Base-by-base conservation (phyloP, 1,140 invertebrate species). In the Aphelinus certus region DNA sequence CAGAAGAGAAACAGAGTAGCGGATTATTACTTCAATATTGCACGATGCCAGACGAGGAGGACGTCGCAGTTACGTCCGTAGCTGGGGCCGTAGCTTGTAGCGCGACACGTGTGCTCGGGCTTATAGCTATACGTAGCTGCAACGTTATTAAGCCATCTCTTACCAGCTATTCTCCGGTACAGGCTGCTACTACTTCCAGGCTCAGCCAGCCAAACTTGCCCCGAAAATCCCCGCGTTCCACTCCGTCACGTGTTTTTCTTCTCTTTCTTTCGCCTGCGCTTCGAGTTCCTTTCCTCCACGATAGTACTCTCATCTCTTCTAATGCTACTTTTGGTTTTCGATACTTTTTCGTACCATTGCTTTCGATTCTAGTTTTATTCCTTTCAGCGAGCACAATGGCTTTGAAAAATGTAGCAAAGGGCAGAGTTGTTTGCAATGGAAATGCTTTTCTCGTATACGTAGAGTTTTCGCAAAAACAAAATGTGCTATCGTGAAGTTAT, bases 111-210 rank as follows among this genome's bases (percentile, higher is more conserved):
- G 67, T 63, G 66, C 58, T 49, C 55, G 63, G 75, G 68, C 7
- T 56, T 73, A 26, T 73, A 26, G 26, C 26, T 26, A 26, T 26
- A 26, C 26, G 75, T 76, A 78, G 76, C 75, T 79, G 80, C 79
- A 77, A 75, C 78, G 83, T 86, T 85, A 87, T 86, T 85, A 86
- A 85, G 81, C 83, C 82, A 85, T 86, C 83, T 83, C 83, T 86
- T 84, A 85, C 78, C 77, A 80, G 82, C 84, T 85, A 82, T 83
- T 85, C 77, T 78, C 78, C 62, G 63, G 75, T 82, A 80, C 76
- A 80, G 78, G 79, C 71, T 26, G 26, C 26, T 26, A 26, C 26
- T 26, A 26, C 26, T 26, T 26, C 75, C 73, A 78, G 73, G 77
- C 71, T 75, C 72, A 72, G 55, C 73, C 72, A 73, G 78, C 75